Evolutionary conservation across 2,113 vertebrate genomes (phyloP), one percentile per base, ranked within the genome.

Genomic region (Bombycilla garrulus): DNA sequence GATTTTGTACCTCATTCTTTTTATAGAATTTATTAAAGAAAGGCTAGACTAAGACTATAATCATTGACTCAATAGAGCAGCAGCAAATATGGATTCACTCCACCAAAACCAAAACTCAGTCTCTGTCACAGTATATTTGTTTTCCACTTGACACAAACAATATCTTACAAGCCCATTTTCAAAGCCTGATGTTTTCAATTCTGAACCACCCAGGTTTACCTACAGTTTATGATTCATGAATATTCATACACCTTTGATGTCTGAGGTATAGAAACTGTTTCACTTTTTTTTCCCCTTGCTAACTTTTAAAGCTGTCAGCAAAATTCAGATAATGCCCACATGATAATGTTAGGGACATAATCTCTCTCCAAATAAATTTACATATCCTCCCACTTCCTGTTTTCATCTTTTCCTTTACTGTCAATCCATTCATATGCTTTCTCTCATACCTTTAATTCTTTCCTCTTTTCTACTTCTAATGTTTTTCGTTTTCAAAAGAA

Each of bases 131-230:
- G 9, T 26, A 2, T 28, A 42, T 51, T 36, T 76, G 9, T 70
- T 73, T 88, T 77, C 38, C 38, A 31, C 36, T 71, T 93, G 50
- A 40, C 25, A 11, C 9, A 54, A 62, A 65, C 4, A 18, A 7
- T 28, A 64, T 58, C 33, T 64, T 51, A 81, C 24, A 47, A 91
- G 8, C 4, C 15, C 33, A 6, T 64, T 85, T 33, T 51, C 31
- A 58, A 84, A 83, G 58, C 9, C 10, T 54, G 38, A 48, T 0
- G 0, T 11, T 24, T 4, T 40, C n/a, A 61, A 25, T 56, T 81
- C 13, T 35, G 60, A 88, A 58, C 6, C 28, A 78, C 24, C 1
- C 11, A 42, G 38, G 35, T 73, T 86, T 61, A 73, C 12, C 54
- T 66, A 8, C 4, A 35, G 15, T 26, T 83, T 81, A 7, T 47